Evolutionary conservation across 2,113 vertebrate species (phyloP), one percentile per base, ranked within the genome.

Genomic region (Conger conger): DNA sequence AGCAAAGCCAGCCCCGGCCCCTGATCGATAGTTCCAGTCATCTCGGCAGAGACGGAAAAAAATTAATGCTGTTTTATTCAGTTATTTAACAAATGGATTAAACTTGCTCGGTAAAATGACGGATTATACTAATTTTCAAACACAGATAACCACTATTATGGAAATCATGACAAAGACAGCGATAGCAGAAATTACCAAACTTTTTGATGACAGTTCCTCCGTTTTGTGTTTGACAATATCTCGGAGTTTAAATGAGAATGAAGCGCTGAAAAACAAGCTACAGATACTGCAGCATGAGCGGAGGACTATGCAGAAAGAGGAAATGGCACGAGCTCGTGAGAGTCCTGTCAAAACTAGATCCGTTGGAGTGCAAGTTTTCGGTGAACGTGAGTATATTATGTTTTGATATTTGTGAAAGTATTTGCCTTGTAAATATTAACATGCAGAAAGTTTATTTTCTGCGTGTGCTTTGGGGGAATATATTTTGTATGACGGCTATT

Each of bases 151-250:
- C 87, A 91, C 93, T 84, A 90, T 94, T 82, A 89, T 94, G 92
- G 94, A 95, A 83, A 73, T 92, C 8, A 57, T 94, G 73, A 91
- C 94, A 30, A 87, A 89, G 86, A 92, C 94, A 1, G 94, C 94
- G 0, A 90, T 88, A 80, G 90, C 86, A 80, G 94, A 95, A 86
- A 95, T 95, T 2, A 86, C 91, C 87, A 89, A 92, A 84, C 90
- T 92, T 0, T 93, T 95, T 85, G 93, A 92, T 0, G 91, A 92
- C 85, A 88, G 92, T 89, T 93, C 92, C 86, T 91, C 92, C 42
- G 88, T 92, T 54, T 88, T 94, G 5, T 91, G 91, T 35, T 15
- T 93, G 82, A 93, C 94, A 88, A 87, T 93, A 57, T 92, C 89
- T 86, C 90, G 84, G 83, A 92, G 93, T 68, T 90, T 92, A 83